Evolutionary conservation across 1,140 invertebrate species (phyloP).

Genomic region (Argopecten irradians): DNA sequence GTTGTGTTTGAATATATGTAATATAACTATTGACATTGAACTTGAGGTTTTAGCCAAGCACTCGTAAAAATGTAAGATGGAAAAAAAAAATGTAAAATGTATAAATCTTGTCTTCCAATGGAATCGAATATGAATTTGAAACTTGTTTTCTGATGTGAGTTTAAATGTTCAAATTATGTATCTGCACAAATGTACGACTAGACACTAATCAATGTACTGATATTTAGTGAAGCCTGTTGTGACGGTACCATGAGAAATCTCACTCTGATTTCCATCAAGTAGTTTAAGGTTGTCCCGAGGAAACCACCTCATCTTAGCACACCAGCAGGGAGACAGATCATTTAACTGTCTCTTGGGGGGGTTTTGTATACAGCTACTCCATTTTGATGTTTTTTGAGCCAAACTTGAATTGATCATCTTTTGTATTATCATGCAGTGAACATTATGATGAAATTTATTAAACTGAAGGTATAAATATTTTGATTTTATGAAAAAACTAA

Average conservation of each 20-base stretch:
- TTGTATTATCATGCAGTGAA: no score
- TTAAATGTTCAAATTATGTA: background rate
- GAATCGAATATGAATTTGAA: background rate
- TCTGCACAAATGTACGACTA: background rate
- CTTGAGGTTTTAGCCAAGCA: background rate
- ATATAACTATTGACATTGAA: background rate
- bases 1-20: background rate
- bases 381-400: no score
- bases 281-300: no score
- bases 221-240: background rate
- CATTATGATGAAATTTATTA: no score
- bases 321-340: no score
- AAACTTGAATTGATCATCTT: no score
- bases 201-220: background rate
- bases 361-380: no score
- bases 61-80: background rate
- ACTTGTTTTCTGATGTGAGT: background rate
- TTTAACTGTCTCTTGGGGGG: no score
- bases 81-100: background rate
- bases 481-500: no score
- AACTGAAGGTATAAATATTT: no score
- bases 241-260: background rate
- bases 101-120: constrained; percentile 18
- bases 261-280: no score
- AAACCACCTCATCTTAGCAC: no score